Percentiles rank a stretch among this genome's conserved stretches.
Conservation (phyloP, 2,888 invertebrate species). For the Chirona hameri region DNA sequence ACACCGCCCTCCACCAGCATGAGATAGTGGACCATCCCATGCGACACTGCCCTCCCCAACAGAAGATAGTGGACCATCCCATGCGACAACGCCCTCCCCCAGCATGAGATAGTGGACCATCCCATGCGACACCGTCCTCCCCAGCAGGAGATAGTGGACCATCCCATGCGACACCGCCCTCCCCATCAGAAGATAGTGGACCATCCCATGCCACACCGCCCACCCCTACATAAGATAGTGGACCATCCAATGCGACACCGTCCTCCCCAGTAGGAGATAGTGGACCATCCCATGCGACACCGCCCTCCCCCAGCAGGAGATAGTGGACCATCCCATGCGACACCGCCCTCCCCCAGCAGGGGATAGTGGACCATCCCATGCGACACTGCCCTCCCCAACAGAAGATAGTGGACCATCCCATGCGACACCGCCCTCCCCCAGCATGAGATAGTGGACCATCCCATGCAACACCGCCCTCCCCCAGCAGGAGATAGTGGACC, state of each 20-base stretch:
- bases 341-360: slow-evolving; percentile 53
- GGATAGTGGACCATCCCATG: slow-evolving; percentile 62
- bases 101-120: slow-evolving; percentile 63
- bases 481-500: slow-evolving; percentile 62
- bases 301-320: slow-evolving; percentile 55
- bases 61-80: slow-evolving; percentile 65
- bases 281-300: slow-evolving; percentile 59
- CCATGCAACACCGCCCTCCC: slow-evolving; percentile 48
- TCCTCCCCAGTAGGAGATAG: slow-evolving; percentile 57
- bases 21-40: slow-evolving; percentile 63
- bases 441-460: slow-evolving; percentile 65
- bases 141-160: slow-evolving; percentile 61
- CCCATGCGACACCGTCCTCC: slow-evolving; percentile 52
- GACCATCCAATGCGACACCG: no score
- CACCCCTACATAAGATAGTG: slow-evolving; percentile 59
- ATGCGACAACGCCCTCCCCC: slow-evolving; percentile 44
- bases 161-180: slow-evolving; percentile 54
- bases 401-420: slow-evolving; percentile 64
- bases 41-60: slow-evolving; percentile 43
- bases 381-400: slow-evolving; percentile 47
- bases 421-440: slow-evolving; percentile 41
- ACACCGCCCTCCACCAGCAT: slow-evolving; percentile 47
- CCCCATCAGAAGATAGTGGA: slow-evolving; percentile 61
- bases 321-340: slow-evolving; percentile 61
- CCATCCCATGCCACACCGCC: slow-evolving; percentile 49